A percentile compares a stretch with the other conserved stretches of the same genome.
Conservation (phyloP, 2,113 vertebrate species). For the Urocynchramus pylzowi region DNA sequence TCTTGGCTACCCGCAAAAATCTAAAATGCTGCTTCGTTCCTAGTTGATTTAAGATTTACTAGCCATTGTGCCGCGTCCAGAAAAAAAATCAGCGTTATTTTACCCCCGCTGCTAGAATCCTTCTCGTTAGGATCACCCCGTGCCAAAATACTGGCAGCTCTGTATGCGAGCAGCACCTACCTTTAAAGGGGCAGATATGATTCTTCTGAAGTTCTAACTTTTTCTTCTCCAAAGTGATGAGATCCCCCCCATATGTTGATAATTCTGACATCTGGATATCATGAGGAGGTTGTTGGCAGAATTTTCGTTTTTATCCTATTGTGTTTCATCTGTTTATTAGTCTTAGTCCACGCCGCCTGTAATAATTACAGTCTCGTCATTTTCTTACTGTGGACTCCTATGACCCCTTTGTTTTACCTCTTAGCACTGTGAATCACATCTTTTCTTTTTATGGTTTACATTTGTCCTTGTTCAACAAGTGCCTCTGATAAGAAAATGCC, state of each 20-base stretch:
- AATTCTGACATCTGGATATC: background rate
- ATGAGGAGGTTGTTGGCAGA: too few species aligned
- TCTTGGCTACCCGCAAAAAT: background rate
- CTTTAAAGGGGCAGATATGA: background rate
- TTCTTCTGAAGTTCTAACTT: background rate
- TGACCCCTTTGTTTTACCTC: background rate
- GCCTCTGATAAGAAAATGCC: background rate
- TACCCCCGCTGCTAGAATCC: background rate
- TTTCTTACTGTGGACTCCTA: background rate
- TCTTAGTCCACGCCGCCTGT: fast-evolving
- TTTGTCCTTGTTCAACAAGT: background rate
- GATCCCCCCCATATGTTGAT: background rate
- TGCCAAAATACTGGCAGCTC: background rate
- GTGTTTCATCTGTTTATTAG: background rate
- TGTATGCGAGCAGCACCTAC: fast-evolving
- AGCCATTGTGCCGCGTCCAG: background rate
- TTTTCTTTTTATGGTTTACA: background rate
- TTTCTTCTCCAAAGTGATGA: background rate
- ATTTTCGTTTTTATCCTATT: background rate
- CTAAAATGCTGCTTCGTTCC: background rate
- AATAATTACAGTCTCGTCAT: background rate
- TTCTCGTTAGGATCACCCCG: background rate
- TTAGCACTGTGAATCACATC: background rate
- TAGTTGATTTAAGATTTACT: background rate
- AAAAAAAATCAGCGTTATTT: background rate